These are phyloP conservation scores for Sander lucioperca DNA, from an alignment of 2,113 vertebrate species.

Conservation along the genomic window DNA sequence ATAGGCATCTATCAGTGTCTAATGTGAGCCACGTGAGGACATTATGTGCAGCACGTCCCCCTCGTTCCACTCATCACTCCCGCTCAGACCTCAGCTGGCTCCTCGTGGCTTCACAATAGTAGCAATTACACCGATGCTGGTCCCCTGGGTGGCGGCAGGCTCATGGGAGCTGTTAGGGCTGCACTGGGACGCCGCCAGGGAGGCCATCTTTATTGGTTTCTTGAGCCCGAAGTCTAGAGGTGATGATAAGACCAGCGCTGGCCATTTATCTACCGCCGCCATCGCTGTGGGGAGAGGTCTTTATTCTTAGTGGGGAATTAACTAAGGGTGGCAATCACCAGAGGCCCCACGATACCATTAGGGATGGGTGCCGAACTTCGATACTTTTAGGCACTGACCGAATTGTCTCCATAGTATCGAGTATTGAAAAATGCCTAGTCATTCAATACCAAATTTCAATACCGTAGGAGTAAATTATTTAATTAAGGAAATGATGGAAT, in stretches of 20 bases:
- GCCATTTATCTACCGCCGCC: constrained; percentile 52
- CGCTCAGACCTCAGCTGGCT: constrained; percentile 78
- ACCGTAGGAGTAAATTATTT: too few species aligned
- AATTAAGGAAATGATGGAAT: too few species aligned
- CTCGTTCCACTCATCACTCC: constrained; percentile 44
- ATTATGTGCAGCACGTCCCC: constrained; percentile 25
- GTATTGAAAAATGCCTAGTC: too few species aligned
- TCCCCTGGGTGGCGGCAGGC: constrained; percentile 31
- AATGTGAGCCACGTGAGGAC: constrained; percentile 34
- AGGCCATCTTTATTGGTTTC: constrained; percentile 60
- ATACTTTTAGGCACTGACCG: too few species aligned
- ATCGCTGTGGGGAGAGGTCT: constrained; percentile 18
- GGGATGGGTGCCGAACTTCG: too few species aligned
- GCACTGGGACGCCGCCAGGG: neutral
- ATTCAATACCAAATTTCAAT: too few species aligned
- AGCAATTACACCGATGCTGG: constrained; percentile 72
- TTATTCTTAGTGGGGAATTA: constrained; percentile 40
- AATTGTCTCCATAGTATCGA: too few species aligned
- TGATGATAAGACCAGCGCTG: constrained; percentile 35
- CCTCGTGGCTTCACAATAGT: constrained; percentile 65
- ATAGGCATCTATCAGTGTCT: constrained; percentile 56
- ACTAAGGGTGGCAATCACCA: too few species aligned
- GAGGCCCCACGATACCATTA: too few species aligned
- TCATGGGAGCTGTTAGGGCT: constrained; percentile 63
- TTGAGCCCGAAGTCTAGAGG: constrained; percentile 34